Evolutionary conservation across 2,888 invertebrate genomes (phyloP).

Genomic region (Carpatolechia fugitivella): DNA sequence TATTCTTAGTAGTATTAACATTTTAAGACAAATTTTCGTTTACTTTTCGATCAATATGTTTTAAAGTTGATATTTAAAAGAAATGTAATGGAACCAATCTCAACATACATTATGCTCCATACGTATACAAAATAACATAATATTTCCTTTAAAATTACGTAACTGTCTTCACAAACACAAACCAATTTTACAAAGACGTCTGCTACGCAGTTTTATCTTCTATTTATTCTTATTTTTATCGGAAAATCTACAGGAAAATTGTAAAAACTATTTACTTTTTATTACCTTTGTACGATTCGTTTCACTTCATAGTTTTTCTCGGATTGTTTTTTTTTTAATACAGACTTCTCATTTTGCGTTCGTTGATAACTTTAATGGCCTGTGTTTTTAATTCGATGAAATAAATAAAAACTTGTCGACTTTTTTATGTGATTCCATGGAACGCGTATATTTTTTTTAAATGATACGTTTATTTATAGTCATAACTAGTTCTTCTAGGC

Average conservation of each 20-base stretch:
- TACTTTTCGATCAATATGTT: no score
- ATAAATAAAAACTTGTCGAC: neutral
- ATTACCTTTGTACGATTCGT: neutral
- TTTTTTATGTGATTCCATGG: no score
- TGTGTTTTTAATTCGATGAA: neutral
- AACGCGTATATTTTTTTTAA: no score
- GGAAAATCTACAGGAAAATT: constrained; percentile 13
- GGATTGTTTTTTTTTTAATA: neutral
- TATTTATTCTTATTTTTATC: constrained; percentile 25
- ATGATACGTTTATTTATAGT: no score
- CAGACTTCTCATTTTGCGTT: constrained; percentile 34
- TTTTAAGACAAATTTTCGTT: no score
- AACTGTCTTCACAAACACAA: constrained; percentile 30
- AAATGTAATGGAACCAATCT: constrained; percentile 41
- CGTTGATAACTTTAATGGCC: no score
- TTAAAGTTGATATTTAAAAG: neutral
- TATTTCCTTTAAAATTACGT: constrained; percentile 58
- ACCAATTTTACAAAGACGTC: no score
- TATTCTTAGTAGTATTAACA: no score
- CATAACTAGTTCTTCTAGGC: no score
- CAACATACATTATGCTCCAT: constrained; percentile 42
- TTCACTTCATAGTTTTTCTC: neutral
- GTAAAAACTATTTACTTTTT: neutral
- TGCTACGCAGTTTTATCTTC: constrained; percentile 24
- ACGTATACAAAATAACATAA: constrained; percentile 52